phyloP scores from a whole-genome alignment of 2,113 vertebrate genomes.

The Cranoglanis bouderius region DNA sequence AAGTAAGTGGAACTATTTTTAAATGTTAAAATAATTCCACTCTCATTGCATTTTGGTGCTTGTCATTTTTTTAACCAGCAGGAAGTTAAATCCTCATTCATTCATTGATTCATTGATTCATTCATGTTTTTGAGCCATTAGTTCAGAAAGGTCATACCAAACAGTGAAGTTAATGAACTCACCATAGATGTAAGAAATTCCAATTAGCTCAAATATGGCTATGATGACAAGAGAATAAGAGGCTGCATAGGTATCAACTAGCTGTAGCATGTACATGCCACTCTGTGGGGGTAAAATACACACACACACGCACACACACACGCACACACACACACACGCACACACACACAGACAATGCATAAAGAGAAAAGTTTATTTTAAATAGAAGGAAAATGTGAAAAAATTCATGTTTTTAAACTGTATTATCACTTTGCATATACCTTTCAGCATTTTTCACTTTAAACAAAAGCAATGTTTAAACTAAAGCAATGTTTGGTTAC shows the following conservation, averaged over 20 bases:
- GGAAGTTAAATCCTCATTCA: background rate
- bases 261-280: conserved; percentile 90
- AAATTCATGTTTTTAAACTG: background rate
- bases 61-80: background rate
- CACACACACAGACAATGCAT: conserved; percentile 22
- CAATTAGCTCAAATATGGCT: conserved; percentile 86
- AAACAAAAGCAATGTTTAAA: background rate
- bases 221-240: conserved; percentile 89
- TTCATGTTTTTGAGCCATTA: background rate
- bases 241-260: conserved; percentile 85
- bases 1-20: background rate
- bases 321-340: conserved; percentile 19
- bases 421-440: background rate
- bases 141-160: background rate
- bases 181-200: conserved; percentile 87
- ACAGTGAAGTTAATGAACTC: conserved; percentile 58
- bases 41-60: background rate
- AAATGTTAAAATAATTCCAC: background rate
- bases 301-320: conserved; percentile 27
- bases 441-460: background rate
- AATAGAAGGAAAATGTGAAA: background rate
- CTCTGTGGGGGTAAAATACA: conserved; percentile 67
- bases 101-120: background rate
- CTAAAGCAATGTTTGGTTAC: background rate
- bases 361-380: too few species aligned